Evolutionary conservation across 2,888 invertebrate species (phyloP).

Genomic region (Linyphia triangularis): DNA sequence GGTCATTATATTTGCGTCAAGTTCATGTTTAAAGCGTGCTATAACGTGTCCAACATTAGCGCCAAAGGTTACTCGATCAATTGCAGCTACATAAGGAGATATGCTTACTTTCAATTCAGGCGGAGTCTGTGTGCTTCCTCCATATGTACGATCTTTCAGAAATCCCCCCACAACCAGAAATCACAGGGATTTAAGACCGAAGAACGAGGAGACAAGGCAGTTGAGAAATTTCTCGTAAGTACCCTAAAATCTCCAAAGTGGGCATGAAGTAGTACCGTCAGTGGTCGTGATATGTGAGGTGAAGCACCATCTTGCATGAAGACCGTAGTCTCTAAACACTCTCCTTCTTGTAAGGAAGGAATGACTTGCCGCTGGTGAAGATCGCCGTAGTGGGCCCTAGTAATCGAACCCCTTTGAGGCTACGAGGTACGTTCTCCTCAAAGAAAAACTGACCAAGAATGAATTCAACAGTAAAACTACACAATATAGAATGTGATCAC

Average conservation of each 20-base stretch:
- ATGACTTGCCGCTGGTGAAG: neutral
- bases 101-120: too few relatives aligned
- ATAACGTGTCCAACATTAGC: neutral
- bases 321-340: neutral
- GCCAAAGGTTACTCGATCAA: neutral
- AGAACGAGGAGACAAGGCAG: neutral
- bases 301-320: too few relatives aligned
- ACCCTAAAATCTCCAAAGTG: too few relatives aligned
- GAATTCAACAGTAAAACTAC: too few relatives aligned
- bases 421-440: neutral
- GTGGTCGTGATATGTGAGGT: neutral
- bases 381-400: neutral
- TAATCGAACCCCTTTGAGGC: neutral
- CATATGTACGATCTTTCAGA: neutral
- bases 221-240: neutral
- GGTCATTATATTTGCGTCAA: neutral
- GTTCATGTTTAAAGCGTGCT: too few relatives aligned
- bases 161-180: neutral
- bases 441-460: too few relatives aligned
- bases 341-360: too few relatives aligned
- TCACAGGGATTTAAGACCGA: too few relatives aligned
- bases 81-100: neutral
- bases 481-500: neutral
- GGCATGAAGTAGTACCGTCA: neutral
- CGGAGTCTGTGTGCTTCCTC: too few relatives aligned